Evolutionary conservation across 2,888 invertebrate genomes (phyloP).

Genomic region (Apodemia zela): DNA sequence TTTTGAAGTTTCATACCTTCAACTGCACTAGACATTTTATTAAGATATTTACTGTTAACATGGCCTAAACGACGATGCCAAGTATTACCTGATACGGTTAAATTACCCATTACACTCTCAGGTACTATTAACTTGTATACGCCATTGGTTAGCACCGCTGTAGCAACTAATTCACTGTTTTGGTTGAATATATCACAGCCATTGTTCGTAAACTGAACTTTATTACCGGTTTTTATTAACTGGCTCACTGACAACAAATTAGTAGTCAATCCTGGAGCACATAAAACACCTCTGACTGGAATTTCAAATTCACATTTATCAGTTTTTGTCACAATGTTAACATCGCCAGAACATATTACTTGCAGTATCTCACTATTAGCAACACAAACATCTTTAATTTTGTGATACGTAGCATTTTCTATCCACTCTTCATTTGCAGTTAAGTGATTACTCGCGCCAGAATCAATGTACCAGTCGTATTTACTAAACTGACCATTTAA

Average conservation of each 20-base stretch:
- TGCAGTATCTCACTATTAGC: not conserved
- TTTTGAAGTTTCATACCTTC: constrained; percentile 20
- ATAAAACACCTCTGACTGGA: constrained; percentile 20
- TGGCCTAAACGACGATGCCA: constrained; percentile 31
- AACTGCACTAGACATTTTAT: constrained; percentile 26
- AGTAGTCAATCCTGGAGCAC: constrained; percentile 26
- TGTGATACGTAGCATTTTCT: not conserved
- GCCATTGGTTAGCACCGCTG: constrained; percentile 26
- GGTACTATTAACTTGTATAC: constrained; percentile 28
- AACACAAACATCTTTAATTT: not conserved
- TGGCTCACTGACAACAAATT: constrained; percentile 26
- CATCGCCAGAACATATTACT: not conserved
- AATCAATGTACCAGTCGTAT: not conserved
- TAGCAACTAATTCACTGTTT: constrained; percentile 20
- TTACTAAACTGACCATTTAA: not conserved
- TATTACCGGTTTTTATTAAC: constrained; percentile 24
- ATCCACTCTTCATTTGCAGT: not conserved
- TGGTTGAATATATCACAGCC: constrained; percentile 19
- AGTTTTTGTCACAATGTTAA: not conserved
- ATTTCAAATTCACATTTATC: constrained; percentile 19
- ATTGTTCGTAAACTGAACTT: constrained; percentile 19
- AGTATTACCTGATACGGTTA: constrained; percentile 20
- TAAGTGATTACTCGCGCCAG: not conserved
- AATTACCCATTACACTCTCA: constrained; percentile 19
- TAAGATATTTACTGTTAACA: constrained; percentile 27